Conservation (phyloP, 1,140 invertebrate genomes). For the Antheraea mylitta region DNA sequence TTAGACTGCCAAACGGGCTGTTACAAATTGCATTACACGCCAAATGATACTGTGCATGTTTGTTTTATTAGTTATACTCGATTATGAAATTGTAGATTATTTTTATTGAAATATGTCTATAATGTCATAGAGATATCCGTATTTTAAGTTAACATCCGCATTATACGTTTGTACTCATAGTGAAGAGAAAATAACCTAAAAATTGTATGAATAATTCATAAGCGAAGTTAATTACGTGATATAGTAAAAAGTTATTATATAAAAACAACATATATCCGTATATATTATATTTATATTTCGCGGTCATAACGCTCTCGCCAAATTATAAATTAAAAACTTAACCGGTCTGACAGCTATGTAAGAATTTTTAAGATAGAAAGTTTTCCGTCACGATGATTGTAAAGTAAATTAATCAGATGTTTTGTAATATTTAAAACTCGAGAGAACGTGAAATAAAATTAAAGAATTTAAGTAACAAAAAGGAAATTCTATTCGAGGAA, state of each 20-base stretch:
- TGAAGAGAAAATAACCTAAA: conserved; percentile 4
- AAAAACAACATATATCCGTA: conserved; percentile 17
- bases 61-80: conserved; percentile 20
- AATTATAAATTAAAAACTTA: conserved; percentile 43
- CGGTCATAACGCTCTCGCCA: conserved; percentile 39
- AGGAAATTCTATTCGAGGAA: conserved; percentile 7
- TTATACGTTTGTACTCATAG: not conserved
- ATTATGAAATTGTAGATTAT: conserved; percentile 24
- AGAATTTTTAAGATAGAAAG: conserved; percentile 61
- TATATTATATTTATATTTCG: conserved; percentile 32
- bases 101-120: not conserved
- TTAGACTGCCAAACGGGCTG: not conserved
- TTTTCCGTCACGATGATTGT: conserved; percentile 16
- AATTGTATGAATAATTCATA: not conserved
- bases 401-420: conserved; percentile 20
- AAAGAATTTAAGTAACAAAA: not conserved
- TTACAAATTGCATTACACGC: not conserved
- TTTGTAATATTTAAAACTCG: not conserved
- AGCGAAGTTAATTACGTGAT: conserved; percentile 9
- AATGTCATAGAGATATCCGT: too few species aligned
- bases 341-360: conserved; percentile 28
- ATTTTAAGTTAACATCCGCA: not conserved
- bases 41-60: conserved; percentile 12
- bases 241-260: conserved; percentile 37
- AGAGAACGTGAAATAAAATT: not conserved